A percentile compares a stretch with the other conserved stretches of the same genome.
Conservation (phyloP, 2,888 invertebrate species). For the Amphipyra tragopoginis region DNA sequence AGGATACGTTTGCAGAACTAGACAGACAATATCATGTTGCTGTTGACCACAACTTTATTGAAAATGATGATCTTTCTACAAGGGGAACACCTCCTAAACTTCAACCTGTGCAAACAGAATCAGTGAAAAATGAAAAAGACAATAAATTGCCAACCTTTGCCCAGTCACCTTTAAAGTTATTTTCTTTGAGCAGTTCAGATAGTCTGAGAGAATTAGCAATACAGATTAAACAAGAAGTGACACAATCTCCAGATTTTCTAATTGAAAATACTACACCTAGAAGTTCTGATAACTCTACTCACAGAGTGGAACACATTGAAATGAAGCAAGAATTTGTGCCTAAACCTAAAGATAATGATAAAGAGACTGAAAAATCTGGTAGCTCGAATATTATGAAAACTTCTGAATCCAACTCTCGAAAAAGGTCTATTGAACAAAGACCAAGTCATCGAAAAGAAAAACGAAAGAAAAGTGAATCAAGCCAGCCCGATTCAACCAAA, state of each 20-base stretch:
- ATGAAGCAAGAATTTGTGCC: conserved; percentile 55
- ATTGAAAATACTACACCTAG: conserved; percentile 45
- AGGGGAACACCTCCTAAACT: conserved; percentile 27
- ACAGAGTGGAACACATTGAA: conserved; percentile 37
- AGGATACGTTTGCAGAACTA: conserved; percentile 84
- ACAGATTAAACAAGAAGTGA: conserved; percentile 45
- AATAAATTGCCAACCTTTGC: conserved; percentile 63
- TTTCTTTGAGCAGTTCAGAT: conserved; percentile 23
- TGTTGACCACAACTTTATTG: conserved; percentile 84
- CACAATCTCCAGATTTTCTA: conserved; percentile 27
- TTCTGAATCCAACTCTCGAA: conserved; percentile 71
- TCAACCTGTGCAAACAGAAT: conserved; percentile 6
- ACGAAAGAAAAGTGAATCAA: conserved; percentile 80
- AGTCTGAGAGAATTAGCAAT: conserved; percentile 15
- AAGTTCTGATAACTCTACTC: conserved; percentile 25
- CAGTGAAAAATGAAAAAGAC: conserved; percentile 64
- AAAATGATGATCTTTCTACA: conserved; percentile 68
- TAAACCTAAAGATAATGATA: conserved; percentile 56
- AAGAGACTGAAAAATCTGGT: conserved; percentile 62
- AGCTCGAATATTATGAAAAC: conserved; percentile 59
- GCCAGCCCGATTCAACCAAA: conserved; percentile 60
- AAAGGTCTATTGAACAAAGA: conserved; percentile 81
- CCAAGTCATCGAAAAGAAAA: conserved; percentile 87
- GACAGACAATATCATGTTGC: conserved; percentile 86
- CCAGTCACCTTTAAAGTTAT: conserved; percentile 62